Percentiles rank a stretch among this genome's conserved stretches.
phyloP scores from a whole-genome alignment of 1,140 invertebrate genomes.

The Sycophaga agraensis region DNA sequence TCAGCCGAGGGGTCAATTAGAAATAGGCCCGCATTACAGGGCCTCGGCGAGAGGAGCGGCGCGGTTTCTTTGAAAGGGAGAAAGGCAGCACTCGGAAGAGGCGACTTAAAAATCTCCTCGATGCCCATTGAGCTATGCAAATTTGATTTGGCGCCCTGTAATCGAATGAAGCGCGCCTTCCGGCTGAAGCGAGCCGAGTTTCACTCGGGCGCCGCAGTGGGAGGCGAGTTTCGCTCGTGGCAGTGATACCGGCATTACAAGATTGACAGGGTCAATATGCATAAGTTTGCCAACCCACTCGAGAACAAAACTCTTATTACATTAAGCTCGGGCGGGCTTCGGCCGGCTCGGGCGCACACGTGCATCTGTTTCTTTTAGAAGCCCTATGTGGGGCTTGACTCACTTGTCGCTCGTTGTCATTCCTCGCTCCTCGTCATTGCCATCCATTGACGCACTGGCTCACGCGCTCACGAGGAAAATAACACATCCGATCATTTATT shows the following conservation, averaged over 20 bases:
- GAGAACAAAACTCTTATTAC: slow-evolving; percentile 47
- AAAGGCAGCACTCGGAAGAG: too few species aligned
- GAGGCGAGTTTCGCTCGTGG: not conserved
- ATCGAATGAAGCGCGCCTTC: slow-evolving; percentile 14
- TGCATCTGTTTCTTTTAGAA: slow-evolving; percentile 33
- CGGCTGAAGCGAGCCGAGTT: not conserved
- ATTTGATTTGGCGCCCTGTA: slow-evolving; percentile 19
- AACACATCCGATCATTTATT: too few species aligned
- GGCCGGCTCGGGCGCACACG: slow-evolving; percentile 24
- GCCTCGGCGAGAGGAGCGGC: not conserved
- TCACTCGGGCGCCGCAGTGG: not conserved
- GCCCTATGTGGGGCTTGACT: slow-evolving; percentile 23
- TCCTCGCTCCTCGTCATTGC: not conserved
- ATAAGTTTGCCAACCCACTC: slow-evolving; percentile 50
- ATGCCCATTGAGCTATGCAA: slow-evolving; percentile 2
- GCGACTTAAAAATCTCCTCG: not conserved
- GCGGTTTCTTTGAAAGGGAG: too few species aligned
- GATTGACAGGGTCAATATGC: slow-evolving; percentile 52
- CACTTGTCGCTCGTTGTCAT: slow-evolving; percentile 33
- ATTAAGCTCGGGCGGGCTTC: slow-evolving; percentile 33
- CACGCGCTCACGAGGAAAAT: too few species aligned
- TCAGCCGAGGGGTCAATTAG: too few species aligned
- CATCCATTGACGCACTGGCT: not conserved
- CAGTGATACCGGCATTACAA: slow-evolving; percentile 37
- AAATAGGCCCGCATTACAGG: not conserved